phyloP scores from a whole-genome alignment of 2,113 vertebrate genomes.

The Apteryx owenii region DNA sequence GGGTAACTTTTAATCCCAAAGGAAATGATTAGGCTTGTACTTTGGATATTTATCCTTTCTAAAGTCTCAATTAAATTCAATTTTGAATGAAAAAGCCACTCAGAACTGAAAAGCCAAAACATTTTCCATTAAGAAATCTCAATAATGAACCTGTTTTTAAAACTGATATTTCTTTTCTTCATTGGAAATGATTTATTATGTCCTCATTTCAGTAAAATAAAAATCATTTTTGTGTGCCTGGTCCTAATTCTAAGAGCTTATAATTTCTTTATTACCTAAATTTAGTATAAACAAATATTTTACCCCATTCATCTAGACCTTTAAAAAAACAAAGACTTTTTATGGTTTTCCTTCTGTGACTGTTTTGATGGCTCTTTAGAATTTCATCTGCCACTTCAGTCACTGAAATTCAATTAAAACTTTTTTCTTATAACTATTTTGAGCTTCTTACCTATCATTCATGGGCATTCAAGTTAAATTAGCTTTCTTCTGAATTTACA shows the following conservation, averaged over 20 bases:
- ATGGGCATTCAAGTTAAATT: neutral
- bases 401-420: neutral
- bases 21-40: neutral
- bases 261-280: neutral
- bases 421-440: neutral
- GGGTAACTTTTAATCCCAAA: neutral
- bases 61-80: neutral
- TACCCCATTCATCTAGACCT: neutral
- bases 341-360: neutral
- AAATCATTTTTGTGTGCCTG: neutral
- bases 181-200: neutral
- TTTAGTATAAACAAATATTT: neutral
- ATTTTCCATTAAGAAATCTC: neutral
- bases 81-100: neutral
- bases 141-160: neutral
- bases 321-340: neutral
- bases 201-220: no score
- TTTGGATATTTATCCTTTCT: neutral
- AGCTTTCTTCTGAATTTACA: neutral
- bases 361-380: neutral
- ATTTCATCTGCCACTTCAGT: neutral
- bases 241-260: neutral
- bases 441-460: neutral
- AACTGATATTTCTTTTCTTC: neutral
- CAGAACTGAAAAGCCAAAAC: neutral